Evolutionary conservation across 2,888 invertebrate species (phyloP), one percentile per base, ranked within the genome.

Genomic region (Lamellibrachia columna): DNA sequence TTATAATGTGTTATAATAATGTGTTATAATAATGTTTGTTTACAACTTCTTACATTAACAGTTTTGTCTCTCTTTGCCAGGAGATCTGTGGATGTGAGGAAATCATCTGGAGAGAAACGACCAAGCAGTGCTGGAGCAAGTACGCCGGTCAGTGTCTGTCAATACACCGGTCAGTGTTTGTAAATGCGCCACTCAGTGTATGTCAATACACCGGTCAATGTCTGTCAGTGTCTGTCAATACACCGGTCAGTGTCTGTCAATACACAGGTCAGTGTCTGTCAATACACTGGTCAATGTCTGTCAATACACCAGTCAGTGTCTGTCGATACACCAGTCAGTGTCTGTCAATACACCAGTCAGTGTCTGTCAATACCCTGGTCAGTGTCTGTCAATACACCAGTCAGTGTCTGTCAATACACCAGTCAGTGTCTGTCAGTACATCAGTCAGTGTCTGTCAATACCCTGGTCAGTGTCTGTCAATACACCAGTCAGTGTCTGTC

Each of bases 91-190:
- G 92, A 90, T 8, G 92, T 60, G n/a, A 90, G 91, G 40, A 91
- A 60, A 90, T 91, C 91, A 60, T 55, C 91, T 2, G 92, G 60
- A 91, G 92, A 40, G 60, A 92, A 92, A 90, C 90, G 92, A 60
- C 52, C 52, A 22, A 75, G 75, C 75, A 52, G 91, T 40, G 90
- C 28, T 28, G 91, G 91, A 55, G 91, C 90, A 6, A 92, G 91
- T 91, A 92, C 91, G 90, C 91, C 92, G 22, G 91, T 91, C n/a
- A 92, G 52, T 92, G 92, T 92, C 90, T 90, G 91, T 92, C 15
- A 9, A n/a, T 58, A 40, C 40, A 40, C 7, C 58, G 8, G 58
- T 58, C 58, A 58, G 58, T 75, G 75, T 75, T n/a, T 90, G 91
- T 92, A 15, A 9, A n/a, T 58, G 40, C 40, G 40, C 7, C 58